Evolutionary conservation across 2,888 invertebrate species (phyloP).

Genomic region (Acleris cristana): DNA sequence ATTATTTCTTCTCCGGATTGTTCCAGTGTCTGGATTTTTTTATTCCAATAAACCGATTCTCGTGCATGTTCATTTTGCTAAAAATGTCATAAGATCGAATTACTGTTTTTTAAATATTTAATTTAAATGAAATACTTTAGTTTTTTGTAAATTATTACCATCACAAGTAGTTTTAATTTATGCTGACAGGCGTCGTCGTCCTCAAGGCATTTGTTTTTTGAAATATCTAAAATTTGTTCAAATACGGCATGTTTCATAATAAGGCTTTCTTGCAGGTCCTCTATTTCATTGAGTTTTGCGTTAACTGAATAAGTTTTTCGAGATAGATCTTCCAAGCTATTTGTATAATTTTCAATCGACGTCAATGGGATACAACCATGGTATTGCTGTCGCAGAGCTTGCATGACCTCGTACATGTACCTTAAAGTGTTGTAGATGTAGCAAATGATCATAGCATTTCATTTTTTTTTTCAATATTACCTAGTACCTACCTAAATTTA

Average conservation of each 20-base stretch:
- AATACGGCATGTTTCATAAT: conserved; percentile 69
- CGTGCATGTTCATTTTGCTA: conserved; percentile 63
- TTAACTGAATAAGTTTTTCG: conserved; percentile 60
- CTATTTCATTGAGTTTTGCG: conserved; percentile 67
- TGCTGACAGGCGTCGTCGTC: conserved; percentile 65
- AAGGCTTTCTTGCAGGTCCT: conserved; percentile 63
- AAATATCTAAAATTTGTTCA: conserved; percentile 67
- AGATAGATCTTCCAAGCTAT: conserved; percentile 60
- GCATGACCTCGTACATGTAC: conserved; percentile 68
- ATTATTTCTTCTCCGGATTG: conserved; percentile 57
- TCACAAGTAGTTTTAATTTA: conserved; percentile 61
- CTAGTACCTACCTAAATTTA: conserved; percentile 64
- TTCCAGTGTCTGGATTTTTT: conserved; percentile 62
- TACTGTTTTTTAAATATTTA: too few relatives aligned
- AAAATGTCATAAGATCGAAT: conserved; percentile 36
- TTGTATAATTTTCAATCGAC: conserved; percentile 68
- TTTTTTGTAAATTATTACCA: conserved; percentile 48
- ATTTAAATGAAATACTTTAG: too few relatives aligned
- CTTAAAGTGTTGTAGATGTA: conserved; percentile 51
- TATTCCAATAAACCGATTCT: conserved; percentile 61
- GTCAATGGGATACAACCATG: conserved; percentile 69
- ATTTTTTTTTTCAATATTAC: too few relatives aligned
- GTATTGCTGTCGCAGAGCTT: conserved; percentile 71
- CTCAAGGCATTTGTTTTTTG: conserved; percentile 63
- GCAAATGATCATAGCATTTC: background rate